These are phyloP conservation scores for Labeo rohita DNA, from an alignment of 2,113 vertebrate species.

Conservation along the genomic window DNA sequence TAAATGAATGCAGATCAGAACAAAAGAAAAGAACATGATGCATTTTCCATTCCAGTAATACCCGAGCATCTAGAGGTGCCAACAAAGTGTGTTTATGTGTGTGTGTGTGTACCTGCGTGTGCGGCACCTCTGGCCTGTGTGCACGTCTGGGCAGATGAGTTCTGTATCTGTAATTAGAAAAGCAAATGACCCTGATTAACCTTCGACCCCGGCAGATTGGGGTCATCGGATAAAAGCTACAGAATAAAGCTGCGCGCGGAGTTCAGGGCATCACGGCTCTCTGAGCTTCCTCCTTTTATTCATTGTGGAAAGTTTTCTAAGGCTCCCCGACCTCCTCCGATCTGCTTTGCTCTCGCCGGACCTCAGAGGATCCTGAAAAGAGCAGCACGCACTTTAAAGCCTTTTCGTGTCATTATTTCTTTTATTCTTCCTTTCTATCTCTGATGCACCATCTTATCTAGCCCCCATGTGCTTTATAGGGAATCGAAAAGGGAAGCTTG, in stretches of 20 bases:
- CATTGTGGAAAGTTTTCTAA: conserved; percentile 41
- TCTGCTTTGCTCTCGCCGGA: neutral
- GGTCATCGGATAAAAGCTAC: conserved; percentile 56
- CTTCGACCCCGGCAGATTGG: conserved; percentile 54
- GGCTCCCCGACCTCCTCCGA: conserved; percentile 11
- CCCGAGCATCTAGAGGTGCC: conserved; percentile 18
- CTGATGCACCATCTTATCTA: conserved; percentile 14
- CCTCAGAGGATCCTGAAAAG: neutral
- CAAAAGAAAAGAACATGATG: conserved; percentile 17
- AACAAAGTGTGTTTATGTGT: conserved; percentile 31
- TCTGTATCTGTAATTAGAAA: conserved; percentile 61
- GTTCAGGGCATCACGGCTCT: neutral
- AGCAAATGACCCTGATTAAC: conserved; percentile 63
- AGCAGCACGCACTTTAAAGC: conserved; percentile 27
- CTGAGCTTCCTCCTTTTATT: conserved; percentile 11
- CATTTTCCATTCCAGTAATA: conserved; percentile 37
- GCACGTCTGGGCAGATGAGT: conserved; percentile 21
- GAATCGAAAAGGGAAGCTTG: conserved; percentile 29
- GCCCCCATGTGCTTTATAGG: conserved; percentile 23
- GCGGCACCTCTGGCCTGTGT: conserved; percentile 37
- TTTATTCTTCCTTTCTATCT: neutral
- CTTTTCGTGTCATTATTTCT: conserved; percentile 18
- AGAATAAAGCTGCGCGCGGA: conserved; percentile 31
- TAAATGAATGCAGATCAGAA: conserved; percentile 36
- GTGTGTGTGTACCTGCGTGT: conserved; percentile 32